Conservation (phyloP, 2,888 invertebrate genomes). For the Anodontia alba region DNA sequence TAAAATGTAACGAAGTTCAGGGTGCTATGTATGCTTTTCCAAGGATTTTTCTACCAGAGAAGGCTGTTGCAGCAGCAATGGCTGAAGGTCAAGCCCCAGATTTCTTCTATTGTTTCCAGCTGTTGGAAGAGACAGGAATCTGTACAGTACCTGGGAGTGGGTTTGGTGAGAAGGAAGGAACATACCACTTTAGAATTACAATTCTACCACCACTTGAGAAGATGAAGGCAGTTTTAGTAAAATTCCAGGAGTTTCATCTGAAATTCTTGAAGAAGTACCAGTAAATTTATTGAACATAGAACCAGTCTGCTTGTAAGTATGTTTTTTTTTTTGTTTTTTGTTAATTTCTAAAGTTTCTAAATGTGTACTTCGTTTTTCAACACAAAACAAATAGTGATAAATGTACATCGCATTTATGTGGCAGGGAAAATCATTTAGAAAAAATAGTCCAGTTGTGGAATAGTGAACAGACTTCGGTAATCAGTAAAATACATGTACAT, state of each 20-base stretch:
- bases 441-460: too few species aligned
- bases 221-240: conserved; percentile 92
- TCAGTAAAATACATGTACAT: too few species aligned
- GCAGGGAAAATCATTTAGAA: too few species aligned
- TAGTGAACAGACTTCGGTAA: too few species aligned
- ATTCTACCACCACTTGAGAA: conserved; percentile 95
- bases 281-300: conserved; percentile 33
- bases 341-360: too few species aligned
- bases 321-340: too few species aligned
- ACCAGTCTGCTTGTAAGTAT: too few species aligned
- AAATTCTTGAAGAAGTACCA: conserved; percentile 90
- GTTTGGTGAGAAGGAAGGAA: conserved; percentile 97
- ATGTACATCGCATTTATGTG: too few species aligned
- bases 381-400: too few species aligned
- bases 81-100: conserved; percentile 89
- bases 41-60: conserved; percentile 91
- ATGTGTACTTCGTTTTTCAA: too few species aligned
- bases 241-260: conserved; percentile 93
- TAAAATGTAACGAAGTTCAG: conserved; percentile 93
- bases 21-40: conserved; percentile 99
- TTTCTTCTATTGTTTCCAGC: conserved; percentile 95
- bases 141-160: conserved; percentile 92
- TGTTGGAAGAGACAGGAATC: conserved; percentile 95
- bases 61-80: conserved; percentile 94
- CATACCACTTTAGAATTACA: conserved; percentile 97